Evolutionary conservation across 2,113 vertebrate genomes (phyloP), one percentile per base, ranked within the genome.

Genomic region (Pelvicachromis taeniatus): DNA sequence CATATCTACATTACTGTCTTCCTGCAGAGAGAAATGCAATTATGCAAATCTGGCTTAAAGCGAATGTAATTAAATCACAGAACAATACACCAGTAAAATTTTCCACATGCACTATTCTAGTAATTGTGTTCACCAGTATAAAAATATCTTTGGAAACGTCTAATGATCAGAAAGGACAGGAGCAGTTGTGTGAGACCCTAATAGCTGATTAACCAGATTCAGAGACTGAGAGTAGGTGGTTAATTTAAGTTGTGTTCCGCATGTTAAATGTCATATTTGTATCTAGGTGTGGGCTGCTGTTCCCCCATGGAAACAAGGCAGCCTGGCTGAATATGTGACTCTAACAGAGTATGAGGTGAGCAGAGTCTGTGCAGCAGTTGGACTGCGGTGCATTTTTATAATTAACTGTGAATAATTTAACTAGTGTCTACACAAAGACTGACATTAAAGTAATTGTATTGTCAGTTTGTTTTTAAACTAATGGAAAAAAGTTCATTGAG

Each of bases 221-320:
- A 81, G 68, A 73, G 38, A 31, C 1, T 2, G 4, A 1, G 75
- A 68, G 79, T 85, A 82, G 84, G 86, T 2, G 80, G 88, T 65
- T 83, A 45, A 91, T 84, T 82, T 77, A 40, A 61, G 77, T 84
- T 31, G 33, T 88, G 81, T 59, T 80, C 81, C 17, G 48, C 48
- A 17, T 86, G 40, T 79, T 86, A 82, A 90, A 88, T 88, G 73
- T 84, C 83, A 83, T 50, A 26, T 81, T 78, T 86, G 11, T 89
- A 58, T 82, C 90, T 6, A 99, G 98, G 98, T 99, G 65, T 99
- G 98, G 97, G 97, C 97, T 79, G 97, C 98, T 61, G 91, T 99
- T 87, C 97, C 98, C 70, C 98, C 98, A 0, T 99, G 98, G 98
- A 99, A 99, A 91, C 98, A 97, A 95, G 98, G 98, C 83, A 98